Conservation (phyloP, 2,888 invertebrate genomes). For the Oxytorus armatus region DNA sequence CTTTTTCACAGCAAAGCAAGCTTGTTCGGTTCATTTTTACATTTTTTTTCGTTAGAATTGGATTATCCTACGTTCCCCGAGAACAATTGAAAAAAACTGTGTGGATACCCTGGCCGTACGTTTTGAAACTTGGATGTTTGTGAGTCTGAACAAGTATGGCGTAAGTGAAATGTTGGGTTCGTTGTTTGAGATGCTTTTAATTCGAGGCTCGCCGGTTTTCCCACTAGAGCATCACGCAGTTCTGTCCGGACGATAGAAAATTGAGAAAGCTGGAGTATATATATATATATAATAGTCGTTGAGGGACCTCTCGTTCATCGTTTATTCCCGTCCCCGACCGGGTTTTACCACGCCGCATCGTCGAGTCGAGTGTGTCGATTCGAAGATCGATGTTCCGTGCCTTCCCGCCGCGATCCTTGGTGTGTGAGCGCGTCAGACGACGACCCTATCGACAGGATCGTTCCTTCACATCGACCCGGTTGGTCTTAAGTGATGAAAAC, state of each 20-base stretch:
- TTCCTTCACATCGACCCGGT: constrained; percentile 15
- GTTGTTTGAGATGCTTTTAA: no score
- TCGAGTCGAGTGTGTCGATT: constrained; percentile 56
- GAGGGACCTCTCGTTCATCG: constrained; percentile 23
- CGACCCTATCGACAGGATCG: constrained; percentile 23
- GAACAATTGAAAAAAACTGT: no score
- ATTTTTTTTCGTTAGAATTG: not conserved
- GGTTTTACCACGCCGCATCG: constrained; percentile 16
- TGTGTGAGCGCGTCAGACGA: constrained; percentile 7
- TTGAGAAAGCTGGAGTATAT: not conserved
- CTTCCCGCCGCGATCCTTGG: constrained; percentile 6
- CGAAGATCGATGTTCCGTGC: constrained; percentile 66
- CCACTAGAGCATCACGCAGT: not conserved
- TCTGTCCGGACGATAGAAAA: not conserved
- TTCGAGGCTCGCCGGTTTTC: not conserved
- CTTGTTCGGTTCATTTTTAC: not conserved
- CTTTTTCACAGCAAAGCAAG: no score
- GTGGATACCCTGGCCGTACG: no score
- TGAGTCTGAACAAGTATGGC: no score
- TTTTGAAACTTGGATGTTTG: no score
- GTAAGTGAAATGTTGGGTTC: no score
- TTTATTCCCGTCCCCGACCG: constrained; percentile 16
- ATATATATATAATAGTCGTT: constrained; percentile 11
- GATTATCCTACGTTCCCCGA: no score
- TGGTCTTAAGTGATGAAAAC: constrained; percentile 39